Base-by-base conservation (phyloP, 1,140 invertebrate species). In the Lucilia cuprina region DNA sequence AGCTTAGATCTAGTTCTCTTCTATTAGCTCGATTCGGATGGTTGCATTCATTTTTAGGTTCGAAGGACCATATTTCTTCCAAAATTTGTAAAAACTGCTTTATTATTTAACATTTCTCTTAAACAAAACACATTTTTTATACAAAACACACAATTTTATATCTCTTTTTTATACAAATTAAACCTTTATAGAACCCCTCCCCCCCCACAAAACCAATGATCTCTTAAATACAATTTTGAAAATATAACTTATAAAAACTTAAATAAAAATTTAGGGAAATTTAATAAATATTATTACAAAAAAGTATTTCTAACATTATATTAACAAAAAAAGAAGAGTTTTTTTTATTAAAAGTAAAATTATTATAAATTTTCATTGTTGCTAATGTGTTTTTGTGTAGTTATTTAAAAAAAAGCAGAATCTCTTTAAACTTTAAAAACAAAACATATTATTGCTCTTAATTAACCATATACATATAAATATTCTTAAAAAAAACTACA, bases 381-480 rank as follows among this genome's bases (percentile, higher is more conserved):
- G 85, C 86, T 87, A 85, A 85, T 86, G 86, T 85, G 85, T 87
- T 87, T 86, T 86, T 86, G 85, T 86, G 86, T 86, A 86, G 86
- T 84, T 82, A 65, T 74, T 34, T 55, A 77, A 30, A 74, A 60
- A 19, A 30, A 30, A 3, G 17, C 19, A 70, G n/a, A 9, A 70
- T 55, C 50, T 55, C 50, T 13, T 55, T 17, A 13, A 55, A 21
- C 8, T 25, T 70, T 21, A 70, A 10, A 41, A 21, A 70, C 65
- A 9, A 70, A 70, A 30, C 25, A 3, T 30, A 30, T 70, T 70
- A 70, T 70, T 70, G 41, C 41, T 41, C 41, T 41, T 41, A 41
- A 7, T 41, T 41, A 41, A 7, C 5, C 41, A 8, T 8, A 8
- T 10, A 41, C 7, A n/a, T n/a, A n/a, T 41, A 41, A 41, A 41